Percentiles rank a stretch among this genome's conserved stretches.
These are phyloP conservation scores for Cheracebus regulus DNA, from an alignment of 2,797 vertebrate species.

Conservation along the genomic window DNA sequence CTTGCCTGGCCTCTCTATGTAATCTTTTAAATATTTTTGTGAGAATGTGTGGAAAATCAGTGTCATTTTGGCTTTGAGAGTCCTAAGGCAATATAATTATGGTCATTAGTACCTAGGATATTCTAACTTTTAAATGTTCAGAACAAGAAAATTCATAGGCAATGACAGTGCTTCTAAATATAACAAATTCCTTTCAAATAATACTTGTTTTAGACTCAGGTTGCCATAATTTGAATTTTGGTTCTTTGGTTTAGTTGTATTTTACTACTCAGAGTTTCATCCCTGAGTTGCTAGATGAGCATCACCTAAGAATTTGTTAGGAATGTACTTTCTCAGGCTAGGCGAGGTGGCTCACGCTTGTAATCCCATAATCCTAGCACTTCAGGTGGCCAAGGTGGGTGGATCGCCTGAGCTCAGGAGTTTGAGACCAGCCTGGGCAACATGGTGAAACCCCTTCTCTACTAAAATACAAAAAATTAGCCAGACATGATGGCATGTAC, in stretches of 20 bases:
- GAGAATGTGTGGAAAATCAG: background rate
- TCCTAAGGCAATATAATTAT: background rate
- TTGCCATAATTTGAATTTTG: conserved; percentile 14
- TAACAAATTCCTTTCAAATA: conserved; percentile 15
- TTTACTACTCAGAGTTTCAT: background rate
- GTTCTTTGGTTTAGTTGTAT: background rate
- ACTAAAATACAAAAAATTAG: no score
- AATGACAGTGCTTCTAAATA: conserved; percentile 23
- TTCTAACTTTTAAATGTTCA: conserved; percentile 28
- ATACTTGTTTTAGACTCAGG: background rate
- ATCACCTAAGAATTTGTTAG: background rate
- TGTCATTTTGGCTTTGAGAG: background rate
- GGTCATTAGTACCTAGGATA: background rate
- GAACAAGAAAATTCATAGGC: background rate
- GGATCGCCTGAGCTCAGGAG: no score
- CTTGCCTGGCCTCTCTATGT: background rate
- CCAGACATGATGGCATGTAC: no score
- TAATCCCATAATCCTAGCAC: no score
- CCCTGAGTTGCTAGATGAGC: background rate
- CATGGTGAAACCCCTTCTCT: no score
- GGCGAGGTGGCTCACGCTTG: background rate
- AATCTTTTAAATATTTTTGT: background rate
- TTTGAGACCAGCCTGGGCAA: no score
- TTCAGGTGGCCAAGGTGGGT: no score
- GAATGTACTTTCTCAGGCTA: background rate